Base-by-base conservation (phyloP, 1,140 invertebrate genomes). In the Drosophila lowei region DNA sequence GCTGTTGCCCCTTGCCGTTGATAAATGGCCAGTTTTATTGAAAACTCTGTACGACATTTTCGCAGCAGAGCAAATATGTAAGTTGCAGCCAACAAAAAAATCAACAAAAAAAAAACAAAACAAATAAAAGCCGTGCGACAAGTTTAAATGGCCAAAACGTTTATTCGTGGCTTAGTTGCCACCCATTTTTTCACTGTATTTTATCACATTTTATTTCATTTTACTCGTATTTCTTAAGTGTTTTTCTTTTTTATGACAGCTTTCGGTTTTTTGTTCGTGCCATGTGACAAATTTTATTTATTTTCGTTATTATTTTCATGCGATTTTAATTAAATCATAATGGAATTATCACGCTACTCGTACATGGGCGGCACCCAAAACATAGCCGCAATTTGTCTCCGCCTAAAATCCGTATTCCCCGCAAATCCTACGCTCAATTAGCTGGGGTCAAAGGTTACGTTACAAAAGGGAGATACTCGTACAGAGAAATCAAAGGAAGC, bases 1-100 rank as follows among this genome's bases (percentile, higher is more conserved):
- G 7, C 28, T 25, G 28, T 30, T 30, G 8, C 53, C 50, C 57
- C 63, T 38, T 38, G 34, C 53, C 50, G 53, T 66, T 88, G 84
- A 88, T 89, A 88, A 89, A 88, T 88, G 79, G 79, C 72, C 75
- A 83, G 84, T 88, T 88, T 88, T 88, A 89, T 88, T 89, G 67
- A 67, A 88, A 77, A 86, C 72, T 83, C 75, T 88, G 84, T 88
- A 79, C 79, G 83, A 89, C 83, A 88, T 88, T 88, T 88, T 88
- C 76, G 79, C 75, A 61, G 70, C 56, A 72, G 70, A 71, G 63
- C 55, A 44, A 70, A 48, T 25, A 62, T 44, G 28, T 59, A 52
- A 74, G 11, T 79, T 75, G 72, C 59, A 56, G 28, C 9, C 11
- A 41, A 63, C 34, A 41, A 48, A 74, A 63, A 57, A 61, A 42